A percentile compares a stretch with the other conserved stretches of the same genome.
Evolutionary conservation across 2,888 invertebrate genomes (phyloP).

Genomic region (Lepetodrilus schrolli): DNA sequence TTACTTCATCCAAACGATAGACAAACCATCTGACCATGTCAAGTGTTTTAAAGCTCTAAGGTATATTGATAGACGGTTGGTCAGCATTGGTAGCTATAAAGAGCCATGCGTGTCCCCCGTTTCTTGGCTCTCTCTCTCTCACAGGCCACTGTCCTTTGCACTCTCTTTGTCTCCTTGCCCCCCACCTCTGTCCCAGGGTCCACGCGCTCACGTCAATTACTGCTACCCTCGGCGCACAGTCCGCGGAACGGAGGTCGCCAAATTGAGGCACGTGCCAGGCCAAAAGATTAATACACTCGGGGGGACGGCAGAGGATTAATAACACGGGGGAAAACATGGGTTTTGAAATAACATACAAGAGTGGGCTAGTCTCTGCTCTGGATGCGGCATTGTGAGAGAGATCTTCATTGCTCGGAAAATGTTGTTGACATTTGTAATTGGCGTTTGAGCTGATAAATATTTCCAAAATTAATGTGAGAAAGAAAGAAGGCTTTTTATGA

Average conservation of each 20-base stretch:
- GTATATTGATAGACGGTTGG: too few relatives aligned
- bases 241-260: not conserved
- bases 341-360: constrained; percentile 10
- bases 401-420: not conserved
- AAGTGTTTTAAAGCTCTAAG: too few relatives aligned
- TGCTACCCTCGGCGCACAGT: not conserved
- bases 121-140: too few relatives aligned
- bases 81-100: too few relatives aligned
- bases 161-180: not conserved
- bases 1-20: too few relatives aligned
- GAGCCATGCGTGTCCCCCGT: too few relatives aligned
- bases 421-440: constrained; percentile 11
- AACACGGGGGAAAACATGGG: not conserved
- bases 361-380: not conserved
- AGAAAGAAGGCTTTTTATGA: too few relatives aligned
- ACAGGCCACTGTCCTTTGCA: not conserved
- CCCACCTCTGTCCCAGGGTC: not conserved
- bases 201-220: not conserved
- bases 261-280: not conserved
- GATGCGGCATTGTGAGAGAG: not conserved
- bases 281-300: constrained; percentile 9
- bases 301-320: not conserved
- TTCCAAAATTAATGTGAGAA: not conserved
- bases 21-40: too few relatives aligned
- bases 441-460: too few relatives aligned